Evolutionary conservation across 92 coral and sea anemone species (phyloP).

Genomic region (Palythoa caribaeorum): DNA sequence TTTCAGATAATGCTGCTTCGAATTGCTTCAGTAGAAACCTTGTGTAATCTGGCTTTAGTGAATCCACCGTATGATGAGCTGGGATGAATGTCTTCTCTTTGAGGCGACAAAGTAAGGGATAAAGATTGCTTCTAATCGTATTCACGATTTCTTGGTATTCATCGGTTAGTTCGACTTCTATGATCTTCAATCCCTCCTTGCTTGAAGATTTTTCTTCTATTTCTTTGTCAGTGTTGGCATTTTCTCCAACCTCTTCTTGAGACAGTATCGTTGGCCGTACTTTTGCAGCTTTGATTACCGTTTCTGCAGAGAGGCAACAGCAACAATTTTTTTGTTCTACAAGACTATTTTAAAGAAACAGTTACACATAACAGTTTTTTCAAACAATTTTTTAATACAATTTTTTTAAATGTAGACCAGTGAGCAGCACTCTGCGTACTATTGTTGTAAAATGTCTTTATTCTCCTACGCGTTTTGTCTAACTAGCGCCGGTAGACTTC

Average conservation of each 20-base stretch:
- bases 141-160: constrained; percentile 78
- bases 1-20: constrained; percentile 59
- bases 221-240: background rate
- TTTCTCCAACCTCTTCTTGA: constrained; percentile 18
- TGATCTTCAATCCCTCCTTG: constrained; percentile 19
- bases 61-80: constrained; percentile 43
- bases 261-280: constrained; percentile 77
- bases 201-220: background rate
- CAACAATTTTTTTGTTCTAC: background rate
- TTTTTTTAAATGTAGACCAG: no score
- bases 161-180: constrained; percentile 63
- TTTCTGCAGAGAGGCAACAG: constrained; percentile 34
- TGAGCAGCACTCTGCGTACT: no score
- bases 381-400: no score
- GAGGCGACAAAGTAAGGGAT: constrained; percentile 75
- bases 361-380: no score
- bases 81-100: constrained; percentile 77
- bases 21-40: constrained; percentile 87
- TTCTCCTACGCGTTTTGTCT: no score
- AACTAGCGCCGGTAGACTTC: no score
- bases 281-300: constrained; percentile 71
- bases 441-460: no score
- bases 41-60: constrained; percentile 81
- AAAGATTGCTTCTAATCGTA: constrained; percentile 63
- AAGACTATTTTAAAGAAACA: no score